These are phyloP conservation scores for Pelvicachromis taeniatus DNA, from an alignment of 2,113 vertebrate genomes.

Conservation along the genomic window DNA sequence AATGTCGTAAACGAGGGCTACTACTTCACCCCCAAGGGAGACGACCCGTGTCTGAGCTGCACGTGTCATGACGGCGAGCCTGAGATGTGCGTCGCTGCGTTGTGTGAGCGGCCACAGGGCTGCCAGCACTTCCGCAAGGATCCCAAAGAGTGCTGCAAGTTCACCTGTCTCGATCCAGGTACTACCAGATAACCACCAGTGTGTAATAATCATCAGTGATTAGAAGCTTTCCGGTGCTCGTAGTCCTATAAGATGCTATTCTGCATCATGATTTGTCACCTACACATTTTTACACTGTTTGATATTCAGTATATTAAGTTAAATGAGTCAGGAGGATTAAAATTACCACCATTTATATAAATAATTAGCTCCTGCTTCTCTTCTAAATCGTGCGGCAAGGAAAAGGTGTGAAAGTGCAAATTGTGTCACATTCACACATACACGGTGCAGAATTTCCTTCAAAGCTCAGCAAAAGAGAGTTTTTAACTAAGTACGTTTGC, in stretches of 20 bases:
- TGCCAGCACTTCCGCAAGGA: constrained; percentile 96
- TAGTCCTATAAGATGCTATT: neutral
- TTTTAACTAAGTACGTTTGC: neutral
- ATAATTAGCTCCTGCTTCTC: neutral
- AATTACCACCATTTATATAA: neutral
- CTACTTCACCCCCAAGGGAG: constrained; percentile 97
- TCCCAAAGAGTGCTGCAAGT: constrained; percentile 98
- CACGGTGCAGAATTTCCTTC: neutral
- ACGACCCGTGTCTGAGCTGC: constrained; percentile 96
- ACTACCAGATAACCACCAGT: constrained; percentile 2
- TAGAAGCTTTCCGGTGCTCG: neutral
- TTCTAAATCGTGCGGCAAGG: neutral
- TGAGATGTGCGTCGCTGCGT: constrained; percentile 94
- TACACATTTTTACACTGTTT: neutral
- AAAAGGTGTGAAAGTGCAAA: neutral
- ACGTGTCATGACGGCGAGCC: constrained; percentile 94
- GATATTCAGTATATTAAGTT: neutral
- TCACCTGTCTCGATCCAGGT: constrained; percentile 95
- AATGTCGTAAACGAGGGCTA: constrained; percentile 96
- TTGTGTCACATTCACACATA: neutral
- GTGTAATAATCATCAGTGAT: neutral
- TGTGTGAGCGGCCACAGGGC: constrained; percentile 93
- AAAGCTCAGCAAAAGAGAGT: neutral
- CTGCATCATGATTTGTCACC: neutral
- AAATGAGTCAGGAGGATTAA: neutral